These are phyloP conservation scores for Nephrocerus scutellatus DNA, from an alignment of 2,888 invertebrate genomes.

Conservation along the genomic window DNA sequence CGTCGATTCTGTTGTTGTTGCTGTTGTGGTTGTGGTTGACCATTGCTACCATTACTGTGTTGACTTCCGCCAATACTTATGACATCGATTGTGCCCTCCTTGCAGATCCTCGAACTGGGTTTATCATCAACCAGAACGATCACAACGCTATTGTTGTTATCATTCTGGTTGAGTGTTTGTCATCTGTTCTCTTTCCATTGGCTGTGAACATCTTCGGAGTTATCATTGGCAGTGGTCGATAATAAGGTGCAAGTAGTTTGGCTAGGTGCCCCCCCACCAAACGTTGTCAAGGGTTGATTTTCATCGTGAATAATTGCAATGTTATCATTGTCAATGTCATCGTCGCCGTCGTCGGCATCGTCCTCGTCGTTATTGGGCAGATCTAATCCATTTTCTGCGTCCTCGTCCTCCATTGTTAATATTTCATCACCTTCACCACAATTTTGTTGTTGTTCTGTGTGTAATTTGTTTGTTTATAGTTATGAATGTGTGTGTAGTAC, in stretches of 20 bases:
- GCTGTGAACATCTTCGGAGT: constrained; percentile 8
- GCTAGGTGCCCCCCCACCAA: constrained; percentile 32
- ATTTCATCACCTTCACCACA: constrained; percentile 37
- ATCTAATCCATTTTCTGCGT: no score
- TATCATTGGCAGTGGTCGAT: constrained; percentile 24
- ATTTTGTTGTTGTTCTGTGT: constrained; percentile 29
- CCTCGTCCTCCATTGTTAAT: constrained; percentile 38
- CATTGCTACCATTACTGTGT: constrained; percentile 24
- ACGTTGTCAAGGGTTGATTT: constrained; percentile 41
- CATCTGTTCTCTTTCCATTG: constrained; percentile 38
- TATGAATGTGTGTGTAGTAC: constrained; percentile 4
- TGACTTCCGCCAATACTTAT: constrained; percentile 26
- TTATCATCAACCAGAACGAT: constrained; percentile 47
- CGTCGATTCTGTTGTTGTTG: constrained; percentile 35
- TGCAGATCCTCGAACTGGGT: constrained; percentile 46
- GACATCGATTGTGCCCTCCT: constrained; percentile 37
- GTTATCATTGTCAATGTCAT: constrained; percentile 41
- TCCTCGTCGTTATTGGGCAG: constrained; percentile 31
- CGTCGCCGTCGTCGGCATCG: constrained; percentile 30
- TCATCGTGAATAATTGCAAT: constrained; percentile 43
- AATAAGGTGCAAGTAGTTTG: constrained; percentile 37
- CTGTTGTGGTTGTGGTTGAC: constrained; percentile 28
- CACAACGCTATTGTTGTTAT: constrained; percentile 46
- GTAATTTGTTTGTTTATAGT: not conserved
- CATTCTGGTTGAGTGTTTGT: constrained; percentile 45